Percentiles rank a stretch among this genome's conserved stretches.
Evolutionary conservation across 2,888 invertebrate species (phyloP).

Genomic region (Meloe dianella): DNA sequence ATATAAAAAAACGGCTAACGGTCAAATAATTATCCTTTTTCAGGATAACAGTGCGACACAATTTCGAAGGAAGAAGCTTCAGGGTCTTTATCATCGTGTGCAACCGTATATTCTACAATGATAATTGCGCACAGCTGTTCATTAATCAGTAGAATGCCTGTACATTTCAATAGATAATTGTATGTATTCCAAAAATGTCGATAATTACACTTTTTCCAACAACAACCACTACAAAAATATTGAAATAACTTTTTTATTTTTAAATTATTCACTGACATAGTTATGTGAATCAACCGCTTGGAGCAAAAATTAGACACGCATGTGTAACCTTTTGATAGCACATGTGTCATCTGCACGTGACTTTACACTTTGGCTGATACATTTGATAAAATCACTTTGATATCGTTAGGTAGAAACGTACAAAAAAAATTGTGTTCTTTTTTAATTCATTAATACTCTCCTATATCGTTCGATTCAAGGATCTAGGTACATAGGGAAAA

Average conservation of each 20-base stretch:
- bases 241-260: too few species aligned
- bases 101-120: too few species aligned
- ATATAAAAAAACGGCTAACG: background rate
- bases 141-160: conserved; percentile 6
- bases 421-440: too few species aligned
- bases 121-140: conserved; percentile 9
- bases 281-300: background rate
- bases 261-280: too few species aligned
- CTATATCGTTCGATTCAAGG: background rate
- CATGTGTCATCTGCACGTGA: conserved; percentile 30
- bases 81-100: too few species aligned
- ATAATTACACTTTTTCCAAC: too few species aligned
- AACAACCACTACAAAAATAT: too few species aligned
- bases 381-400: conserved; percentile 25
- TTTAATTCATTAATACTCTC: too few species aligned
- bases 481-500: too few species aligned
- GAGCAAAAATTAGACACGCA: conserved; percentile 26
- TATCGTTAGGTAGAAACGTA: conserved; percentile 24
- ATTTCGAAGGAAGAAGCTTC: too few species aligned
- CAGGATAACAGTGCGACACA: background rate
- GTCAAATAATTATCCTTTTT: background rate
- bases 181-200: too few species aligned
- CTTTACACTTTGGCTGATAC: conserved; percentile 27
- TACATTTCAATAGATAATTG: background rate
- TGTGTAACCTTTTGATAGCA: conserved; percentile 25